Evolutionary conservation across 2,888 invertebrate species (phyloP), one percentile per base, ranked within the genome.

Genomic region (Clostera curtula): DNA sequence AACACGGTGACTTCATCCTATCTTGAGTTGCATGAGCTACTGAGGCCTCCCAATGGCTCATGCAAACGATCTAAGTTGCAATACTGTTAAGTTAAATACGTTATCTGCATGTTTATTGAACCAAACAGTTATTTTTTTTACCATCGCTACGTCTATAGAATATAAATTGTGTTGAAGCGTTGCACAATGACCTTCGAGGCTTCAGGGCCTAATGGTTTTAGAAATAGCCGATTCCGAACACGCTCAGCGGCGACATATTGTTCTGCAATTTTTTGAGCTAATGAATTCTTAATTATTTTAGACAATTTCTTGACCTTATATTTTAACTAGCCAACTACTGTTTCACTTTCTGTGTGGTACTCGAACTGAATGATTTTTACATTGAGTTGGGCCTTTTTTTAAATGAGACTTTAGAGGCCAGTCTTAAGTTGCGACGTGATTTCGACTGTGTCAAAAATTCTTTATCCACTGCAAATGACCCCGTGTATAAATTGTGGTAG

Each of bases 91-190:
- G 22, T 29, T 37, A 39, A 23, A 36, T 34, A 56, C 57, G 45
- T 29, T 29, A 25, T 34, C 37, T 27, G 57, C 44, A 56, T 56
- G 40, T 40, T 39, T 49, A 57, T 37, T 21, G 19, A 27, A 35
- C 31, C 31, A 38, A 43, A 55, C 51, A 34, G 55, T 54, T 43
- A 40, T 45, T 55, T 55, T 45, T 49, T 41, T 35, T 28, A 26
- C 31, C 36, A 34, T 27, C 34, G 34, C 36, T 36, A 27, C 26
- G 28, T 18, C 22, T 38, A 40, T 34, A 36, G 43, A 48, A 59
- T 56, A 53, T 48, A 32, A 53, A 60, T 57, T 35, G 33, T 5
- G 3, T 10, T 15, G 15, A 10, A 8, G 12, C 29, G 36, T 51
- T 49, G 29, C 46, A 32, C 16, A 35, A 40, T 34, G 44, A 44